Conservation (phyloP, 2,113 vertebrate species). For the Felis chaus region DNA sequence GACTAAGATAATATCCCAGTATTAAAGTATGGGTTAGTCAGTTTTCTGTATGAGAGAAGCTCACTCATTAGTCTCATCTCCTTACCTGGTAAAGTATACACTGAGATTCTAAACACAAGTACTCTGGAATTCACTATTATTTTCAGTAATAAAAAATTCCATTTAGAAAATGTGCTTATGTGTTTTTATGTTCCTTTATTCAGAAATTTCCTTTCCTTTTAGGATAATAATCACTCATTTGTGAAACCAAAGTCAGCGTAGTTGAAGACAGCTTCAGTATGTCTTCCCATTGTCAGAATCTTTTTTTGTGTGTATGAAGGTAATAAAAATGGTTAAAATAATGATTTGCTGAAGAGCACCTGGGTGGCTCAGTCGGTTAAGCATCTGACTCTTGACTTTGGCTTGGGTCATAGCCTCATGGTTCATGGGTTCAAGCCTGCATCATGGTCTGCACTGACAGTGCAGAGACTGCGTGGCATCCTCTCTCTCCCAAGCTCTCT, state of each 20-base stretch:
- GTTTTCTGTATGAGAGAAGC: constrained; percentile 46
- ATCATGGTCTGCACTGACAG: too few relatives aligned
- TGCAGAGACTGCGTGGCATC: too few relatives aligned
- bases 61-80: neutral
- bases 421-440: too few relatives aligned
- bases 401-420: too few relatives aligned
- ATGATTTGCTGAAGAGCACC: neutral
- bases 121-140: constrained; percentile 43
- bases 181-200: constrained; percentile 68
- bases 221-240: constrained; percentile 64
- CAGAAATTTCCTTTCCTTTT: constrained; percentile 73
- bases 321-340: neutral
- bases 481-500: too few relatives aligned
- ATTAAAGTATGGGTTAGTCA: neutral
- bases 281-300: neutral
- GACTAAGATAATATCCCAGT: neutral
- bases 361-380: too few relatives aligned
- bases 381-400: too few relatives aligned
- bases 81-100: constrained; percentile 61
- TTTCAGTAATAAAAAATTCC: constrained; percentile 77
- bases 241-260: constrained; percentile 57
- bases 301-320: neutral
- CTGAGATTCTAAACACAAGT: constrained; percentile 66
- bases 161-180: constrained; percentile 68
- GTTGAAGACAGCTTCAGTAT: constrained; percentile 53